Evolutionary conservation across 2,113 vertebrate species (phyloP).

Genomic region (Macquaria australasica): DNA sequence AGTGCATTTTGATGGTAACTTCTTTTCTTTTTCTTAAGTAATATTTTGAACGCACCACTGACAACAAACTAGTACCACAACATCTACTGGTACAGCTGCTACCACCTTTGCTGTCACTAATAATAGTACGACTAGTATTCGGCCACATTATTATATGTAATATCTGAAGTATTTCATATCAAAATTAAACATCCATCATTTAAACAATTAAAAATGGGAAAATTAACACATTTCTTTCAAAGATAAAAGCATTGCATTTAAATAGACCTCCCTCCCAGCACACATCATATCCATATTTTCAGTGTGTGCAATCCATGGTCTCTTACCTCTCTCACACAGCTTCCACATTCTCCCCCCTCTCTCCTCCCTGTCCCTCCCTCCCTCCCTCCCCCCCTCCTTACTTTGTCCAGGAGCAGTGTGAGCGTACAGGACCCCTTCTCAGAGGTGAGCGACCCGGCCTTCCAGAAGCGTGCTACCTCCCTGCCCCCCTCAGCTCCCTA

Average conservation of each 20-base stretch:
- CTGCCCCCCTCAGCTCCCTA: conserved; percentile 90
- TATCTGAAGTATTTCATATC: background rate
- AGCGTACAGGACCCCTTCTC: conserved; percentile 96
- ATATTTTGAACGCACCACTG: background rate
- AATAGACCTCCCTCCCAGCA: background rate
- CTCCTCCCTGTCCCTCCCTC: background rate
- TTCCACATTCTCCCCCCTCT: background rate
- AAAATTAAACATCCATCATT: background rate
- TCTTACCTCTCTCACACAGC: background rate
- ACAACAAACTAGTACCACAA: background rate
- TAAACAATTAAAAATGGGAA: background rate
- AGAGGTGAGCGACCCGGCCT: conserved; percentile 91
- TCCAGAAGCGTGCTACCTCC: conserved; percentile 90
- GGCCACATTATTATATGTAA: background rate
- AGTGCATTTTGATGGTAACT: background rate
- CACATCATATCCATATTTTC: background rate
- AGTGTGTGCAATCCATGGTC: background rate
- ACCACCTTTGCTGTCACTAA: background rate
- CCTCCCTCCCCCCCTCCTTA: background rate
- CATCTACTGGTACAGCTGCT: background rate
- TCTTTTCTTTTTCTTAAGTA: background rate
- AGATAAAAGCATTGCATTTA: background rate
- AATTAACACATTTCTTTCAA: background rate
- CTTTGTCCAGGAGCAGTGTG: conserved; percentile 87
- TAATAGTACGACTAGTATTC: background rate